Evolutionary conservation across 2,888 invertebrate genomes (phyloP).

Genomic region (Dioctria rufipes): DNA sequence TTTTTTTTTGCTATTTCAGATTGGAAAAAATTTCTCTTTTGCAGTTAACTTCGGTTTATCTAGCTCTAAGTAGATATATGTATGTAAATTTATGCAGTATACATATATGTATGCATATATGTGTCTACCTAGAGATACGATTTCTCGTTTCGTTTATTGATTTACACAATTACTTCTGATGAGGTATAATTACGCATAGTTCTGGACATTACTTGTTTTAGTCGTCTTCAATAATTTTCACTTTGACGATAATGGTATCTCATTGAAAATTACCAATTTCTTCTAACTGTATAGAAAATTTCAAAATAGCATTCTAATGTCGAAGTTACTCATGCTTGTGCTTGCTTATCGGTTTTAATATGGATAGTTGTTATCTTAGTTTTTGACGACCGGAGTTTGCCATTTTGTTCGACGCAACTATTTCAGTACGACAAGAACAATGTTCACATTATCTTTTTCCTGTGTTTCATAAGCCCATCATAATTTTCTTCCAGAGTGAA

Average conservation of each 20-base stretch:
- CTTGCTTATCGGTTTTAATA: no score
- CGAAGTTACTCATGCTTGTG: neutral
- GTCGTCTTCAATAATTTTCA: neutral
- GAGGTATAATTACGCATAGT: slow-evolving; percentile 3
- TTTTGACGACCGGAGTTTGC: slow-evolving; percentile 10
- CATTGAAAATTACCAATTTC: neutral
- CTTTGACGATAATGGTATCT: neutral
- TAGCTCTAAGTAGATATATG: no score
- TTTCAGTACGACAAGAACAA: slow-evolving; percentile 29
- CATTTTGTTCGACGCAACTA: neutral
- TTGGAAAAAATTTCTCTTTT: no score
- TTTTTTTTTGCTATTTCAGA: no score
- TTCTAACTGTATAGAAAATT: neutral
- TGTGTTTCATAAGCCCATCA: slow-evolving; percentile 35
- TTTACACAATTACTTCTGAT: neutral
- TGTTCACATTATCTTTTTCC: slow-evolving; percentile 34
- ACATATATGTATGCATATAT: neutral
- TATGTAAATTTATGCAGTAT: no score
- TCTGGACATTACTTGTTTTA: neutral
- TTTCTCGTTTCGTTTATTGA: neutral
- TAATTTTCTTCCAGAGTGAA: slow-evolving; percentile 17
- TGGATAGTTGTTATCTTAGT: neutral
- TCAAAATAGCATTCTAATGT: neutral
- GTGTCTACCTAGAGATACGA: neutral
- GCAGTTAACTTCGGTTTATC: no score